phyloP scores from a whole-genome alignment of 1,140 invertebrate species.

The Carposina sasakii region DNA sequence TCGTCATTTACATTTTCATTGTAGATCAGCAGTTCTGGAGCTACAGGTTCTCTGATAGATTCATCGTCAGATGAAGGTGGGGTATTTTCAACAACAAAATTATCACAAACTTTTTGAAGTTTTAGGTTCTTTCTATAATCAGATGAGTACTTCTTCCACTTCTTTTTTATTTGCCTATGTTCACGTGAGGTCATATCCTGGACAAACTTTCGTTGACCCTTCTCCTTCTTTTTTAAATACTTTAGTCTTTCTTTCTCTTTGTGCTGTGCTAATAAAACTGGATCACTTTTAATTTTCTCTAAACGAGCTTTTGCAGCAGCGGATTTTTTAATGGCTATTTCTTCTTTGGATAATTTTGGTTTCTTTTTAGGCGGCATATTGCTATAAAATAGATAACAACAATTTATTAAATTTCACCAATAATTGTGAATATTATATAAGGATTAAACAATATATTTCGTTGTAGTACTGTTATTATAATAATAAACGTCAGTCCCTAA shows the following conservation, averaged over 20 bases:
- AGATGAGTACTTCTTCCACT: slow-evolving; percentile 3
- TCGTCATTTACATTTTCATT: too few relatives aligned
- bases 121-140: slow-evolving; percentile 9
- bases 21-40: too few relatives aligned
- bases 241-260: slow-evolving; percentile 11
- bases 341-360: slow-evolving; percentile 6
- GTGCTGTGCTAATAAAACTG: slow-evolving; percentile 4
- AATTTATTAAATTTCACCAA: too few relatives aligned
- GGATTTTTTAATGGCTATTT: slow-evolving; percentile 10
- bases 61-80: too few relatives aligned
- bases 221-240: slow-evolving; percentile 9
- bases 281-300: slow-evolving; percentile 3
- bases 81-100: too few relatives aligned
- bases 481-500: too few relatives aligned
- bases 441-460: too few relatives aligned
- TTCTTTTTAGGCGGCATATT: slow-evolving; percentile 7
- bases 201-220: slow-evolving; percentile 11
- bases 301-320: neutral
- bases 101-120: too few relatives aligned
- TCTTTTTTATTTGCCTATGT: slow-evolving; percentile 7
- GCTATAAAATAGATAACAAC: too few relatives aligned
- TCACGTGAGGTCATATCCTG: slow-evolving; percentile 10
- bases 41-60: too few relatives aligned
- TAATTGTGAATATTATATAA: too few relatives aligned
- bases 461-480: too few relatives aligned